Base-by-base conservation (phyloP, 2,113 vertebrate genomes). In the Nannobrachium achirus region DNA sequence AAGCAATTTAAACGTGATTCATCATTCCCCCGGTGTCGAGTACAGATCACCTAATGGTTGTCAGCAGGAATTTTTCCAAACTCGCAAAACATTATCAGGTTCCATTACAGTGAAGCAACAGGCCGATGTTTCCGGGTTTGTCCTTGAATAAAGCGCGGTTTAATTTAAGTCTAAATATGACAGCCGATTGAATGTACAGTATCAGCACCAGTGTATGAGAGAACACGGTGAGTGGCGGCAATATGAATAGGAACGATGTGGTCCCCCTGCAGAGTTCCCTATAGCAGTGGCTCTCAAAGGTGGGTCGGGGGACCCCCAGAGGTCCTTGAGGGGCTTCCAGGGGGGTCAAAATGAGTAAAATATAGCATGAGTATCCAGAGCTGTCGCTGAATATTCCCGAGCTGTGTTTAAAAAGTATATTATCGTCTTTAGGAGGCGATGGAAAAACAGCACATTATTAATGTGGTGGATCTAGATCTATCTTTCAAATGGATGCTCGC, bases 1-100 rank as follows among this genome's bases (percentile, higher is more conserved):
- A 59, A 74, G 73, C 73, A 79, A 55, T 38, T 19, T 20, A 50
- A 56, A 63, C 63, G 56, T 52, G 38, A 73, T 69, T 53, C 51
- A 61, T 69, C 56, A 63, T 41, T 56, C 11, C 25, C 4, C 19
- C 3, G 7, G 70, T 66, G 75, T 56, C 69, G 60, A 20, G 52
- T 52, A 20, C 6, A 51, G 38, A 49, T n/a, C 55, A 15, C 8
- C 46, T 53, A 39, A 10, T 68, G 56, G 14, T 39, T 52, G 10
- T 52, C 20, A 56, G 69, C 15, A 41, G 51, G 19, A 18, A n/a
- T n/a, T 33, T 65, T 13, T 46, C 9, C 48, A 7, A 13, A 1
- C 7, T 13, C 3, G 10, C 10, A 25, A 10, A 56, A 56, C 5
- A 7, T 11, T 13, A 10, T 18, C 19, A 72, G 61, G 38, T 62